A percentile compares a stretch with the other conserved stretches of the same genome.
These are phyloP conservation scores for Aptenodytes patagonicus DNA, from an alignment of 2,113 vertebrate genomes.

Conservation along the genomic window DNA sequence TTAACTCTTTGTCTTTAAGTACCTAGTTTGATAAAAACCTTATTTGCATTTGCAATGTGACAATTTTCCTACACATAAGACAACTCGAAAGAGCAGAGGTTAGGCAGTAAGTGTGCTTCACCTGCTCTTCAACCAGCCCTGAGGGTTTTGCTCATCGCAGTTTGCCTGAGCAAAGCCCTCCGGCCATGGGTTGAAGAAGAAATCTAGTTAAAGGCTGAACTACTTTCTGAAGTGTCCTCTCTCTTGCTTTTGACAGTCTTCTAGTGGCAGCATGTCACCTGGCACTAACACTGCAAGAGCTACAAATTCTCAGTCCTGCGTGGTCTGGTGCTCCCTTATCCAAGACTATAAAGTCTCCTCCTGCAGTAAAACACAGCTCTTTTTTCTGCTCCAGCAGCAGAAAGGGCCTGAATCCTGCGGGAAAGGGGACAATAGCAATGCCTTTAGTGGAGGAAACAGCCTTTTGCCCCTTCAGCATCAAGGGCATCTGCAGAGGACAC, in stretches of 20 bases:
- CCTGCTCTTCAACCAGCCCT: not conserved
- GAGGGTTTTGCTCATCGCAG: rapidly evolving
- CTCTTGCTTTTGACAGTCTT: not conserved
- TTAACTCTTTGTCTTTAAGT: not conserved
- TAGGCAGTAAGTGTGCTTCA: not conserved
- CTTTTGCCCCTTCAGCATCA: not conserved
- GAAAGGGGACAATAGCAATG: rapidly evolving
- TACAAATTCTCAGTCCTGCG: rapidly evolving
- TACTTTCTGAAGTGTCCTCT: not conserved
- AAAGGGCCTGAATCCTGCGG: not conserved
- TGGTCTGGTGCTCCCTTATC: not conserved
- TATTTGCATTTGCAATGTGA: not conserved
- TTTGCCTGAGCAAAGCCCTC: not conserved
- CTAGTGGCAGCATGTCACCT: not conserved
- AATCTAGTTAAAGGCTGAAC: not conserved
- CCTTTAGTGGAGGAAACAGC: not conserved
- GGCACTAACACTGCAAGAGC: not conserved
- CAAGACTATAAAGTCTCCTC: too few species aligned
- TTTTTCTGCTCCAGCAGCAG: not conserved
- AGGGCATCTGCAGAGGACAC: not conserved
- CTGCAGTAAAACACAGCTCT: too few species aligned
- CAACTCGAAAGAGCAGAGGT: not conserved
- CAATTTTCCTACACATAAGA: not conserved
- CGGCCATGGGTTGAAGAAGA: not conserved
- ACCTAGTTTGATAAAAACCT: not conserved